Evolutionary conservation across 53 echinoderm and acorn worm genomes (phyloP).

Genomic region (Apostichopus leukothele): DNA sequence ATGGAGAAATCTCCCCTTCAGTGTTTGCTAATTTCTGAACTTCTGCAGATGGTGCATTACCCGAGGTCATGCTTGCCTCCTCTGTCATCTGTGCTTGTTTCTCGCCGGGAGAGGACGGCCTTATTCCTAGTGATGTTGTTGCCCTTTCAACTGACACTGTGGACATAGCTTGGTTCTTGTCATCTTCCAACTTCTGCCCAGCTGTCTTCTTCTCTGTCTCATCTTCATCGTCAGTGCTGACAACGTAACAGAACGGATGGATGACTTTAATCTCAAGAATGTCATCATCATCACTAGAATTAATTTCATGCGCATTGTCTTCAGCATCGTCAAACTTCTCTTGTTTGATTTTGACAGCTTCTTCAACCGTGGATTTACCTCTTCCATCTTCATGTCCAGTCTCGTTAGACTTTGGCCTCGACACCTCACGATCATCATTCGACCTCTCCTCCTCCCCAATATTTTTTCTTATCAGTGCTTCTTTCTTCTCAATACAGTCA

Average conservation of each 20-base stretch:
- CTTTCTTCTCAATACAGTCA: too few species aligned
- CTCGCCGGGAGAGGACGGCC: not conserved
- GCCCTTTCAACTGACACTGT: not conserved
- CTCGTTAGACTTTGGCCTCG: not conserved
- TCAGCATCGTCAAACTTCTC: not conserved
- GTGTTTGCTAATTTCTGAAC: not conserved
- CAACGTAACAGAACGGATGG: not conserved
- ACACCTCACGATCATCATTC: not conserved
- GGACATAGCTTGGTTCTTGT: not conserved
- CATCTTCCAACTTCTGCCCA: not conserved
- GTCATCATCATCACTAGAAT: not conserved
- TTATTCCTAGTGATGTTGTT: not conserved
- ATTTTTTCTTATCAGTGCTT: too few species aligned
- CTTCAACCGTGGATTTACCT: not conserved
- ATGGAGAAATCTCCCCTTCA: not conserved
- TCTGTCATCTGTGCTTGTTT: not conserved
- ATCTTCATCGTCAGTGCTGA: constrained; percentile 20
- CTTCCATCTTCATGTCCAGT: not conserved
- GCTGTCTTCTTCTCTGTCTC: not conserved
- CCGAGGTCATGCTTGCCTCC: not conserved
- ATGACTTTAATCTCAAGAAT: not conserved
- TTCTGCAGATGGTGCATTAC: not conserved
- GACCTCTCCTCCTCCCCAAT: not conserved
- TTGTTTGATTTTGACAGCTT: not conserved
- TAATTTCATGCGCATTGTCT: not conserved